Base-by-base conservation (phyloP, 2,113 vertebrate genomes). In the Miniopterus natalensis region DNA sequence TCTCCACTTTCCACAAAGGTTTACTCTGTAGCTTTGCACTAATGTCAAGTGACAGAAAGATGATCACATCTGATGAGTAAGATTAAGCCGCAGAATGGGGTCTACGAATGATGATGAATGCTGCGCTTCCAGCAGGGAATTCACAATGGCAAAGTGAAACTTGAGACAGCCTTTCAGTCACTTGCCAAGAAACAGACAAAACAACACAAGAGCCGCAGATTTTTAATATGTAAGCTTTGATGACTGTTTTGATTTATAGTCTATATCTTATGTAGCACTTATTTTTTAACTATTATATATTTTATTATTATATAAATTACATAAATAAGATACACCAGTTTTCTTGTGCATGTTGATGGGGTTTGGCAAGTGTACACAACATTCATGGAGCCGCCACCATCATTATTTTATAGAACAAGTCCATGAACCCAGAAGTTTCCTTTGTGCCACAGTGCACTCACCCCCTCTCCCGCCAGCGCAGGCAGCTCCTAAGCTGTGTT, bases 11-110 rank as follows among this genome's bases (percentile, higher is more conserved):
- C 51, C 90, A 91, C 21, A 88, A 90, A 96, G 12, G 8, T 68
- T 90, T 96, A 47, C 71, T 96, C 71, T 79, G 45, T 84, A 92
- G 49, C 70, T 90, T 96, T 92, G 36, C 40, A 90, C 81, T 96
- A 97, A 97, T 94, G 88, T 95, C 40, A 92, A 96, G 85, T 95
- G 87, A 95, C 93, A 47, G 91, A 92, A 97, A 96, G 88, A 96
- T 97, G 94, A 96, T 97, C 80, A 59, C 68, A 89, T 91, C 87
- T 96, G 89, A 97, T 95, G 68, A 97, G 68, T n/a, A 88, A 95
- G 90, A 94, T 92, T 93, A 97, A 97, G 75, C 55, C 57, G 8
- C 47, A 81, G 31, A 96, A 91, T 95, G 31, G 85, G 68, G 31
- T 79, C 81, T 96, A 15, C 89, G 90, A 98, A 97, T 96, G 92